These are phyloP conservation scores for Hypanus sabinus DNA, from an alignment of 2,113 vertebrate genomes.

Conservation along the genomic window DNA sequence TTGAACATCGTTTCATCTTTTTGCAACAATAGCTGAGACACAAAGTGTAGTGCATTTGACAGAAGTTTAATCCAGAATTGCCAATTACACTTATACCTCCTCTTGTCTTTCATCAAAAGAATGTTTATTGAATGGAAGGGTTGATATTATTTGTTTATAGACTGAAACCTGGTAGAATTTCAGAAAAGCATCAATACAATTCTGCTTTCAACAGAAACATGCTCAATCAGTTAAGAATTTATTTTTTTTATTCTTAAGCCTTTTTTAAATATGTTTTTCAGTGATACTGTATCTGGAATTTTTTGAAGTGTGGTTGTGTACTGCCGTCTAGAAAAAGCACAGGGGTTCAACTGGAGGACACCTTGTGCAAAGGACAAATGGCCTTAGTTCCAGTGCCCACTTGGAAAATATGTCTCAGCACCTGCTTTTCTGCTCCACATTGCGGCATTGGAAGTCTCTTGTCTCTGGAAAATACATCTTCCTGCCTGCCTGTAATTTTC, in stretches of 20 bases:
- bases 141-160: not conserved
- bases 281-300: not conserved
- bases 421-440: too few species aligned
- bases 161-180: not conserved
- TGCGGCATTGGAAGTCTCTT: too few species aligned
- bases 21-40: not conserved
- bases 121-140: not conserved
- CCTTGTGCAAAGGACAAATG: not conserved
- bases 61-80: not conserved
- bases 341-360: not conserved
- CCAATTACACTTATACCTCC: too few species aligned
- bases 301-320: not conserved
- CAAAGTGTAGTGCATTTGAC: not conserved
- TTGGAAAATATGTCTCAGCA: not conserved
- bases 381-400: not conserved
- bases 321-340: not conserved
- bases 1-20: not conserved
- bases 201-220: too few species aligned
- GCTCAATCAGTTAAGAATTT: too few species aligned
- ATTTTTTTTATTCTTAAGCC: too few species aligned
- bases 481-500: too few species aligned
- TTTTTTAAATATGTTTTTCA: not conserved
- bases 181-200: not conserved
- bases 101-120: not conserved
- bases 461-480: not conserved